Evolutionary conservation across 1,140 invertebrate genomes (phyloP).

Genomic region (Papilio helenus): DNA sequence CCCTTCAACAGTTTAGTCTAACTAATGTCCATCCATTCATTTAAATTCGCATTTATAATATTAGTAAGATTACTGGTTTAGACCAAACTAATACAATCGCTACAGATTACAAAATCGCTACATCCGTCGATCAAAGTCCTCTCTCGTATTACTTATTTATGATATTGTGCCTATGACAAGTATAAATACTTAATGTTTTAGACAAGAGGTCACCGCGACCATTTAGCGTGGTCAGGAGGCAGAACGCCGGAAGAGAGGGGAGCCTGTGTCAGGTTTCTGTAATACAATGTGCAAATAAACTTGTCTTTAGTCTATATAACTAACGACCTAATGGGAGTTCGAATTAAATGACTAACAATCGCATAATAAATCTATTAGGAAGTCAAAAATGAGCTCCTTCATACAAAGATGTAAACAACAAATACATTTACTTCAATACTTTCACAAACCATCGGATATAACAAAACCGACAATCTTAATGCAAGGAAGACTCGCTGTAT

Average conservation of each 20-base stretch:
- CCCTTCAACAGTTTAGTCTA: too few species aligned
- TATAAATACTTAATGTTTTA: not conserved
- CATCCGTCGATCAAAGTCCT: not conserved
- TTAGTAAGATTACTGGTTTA: too few species aligned
- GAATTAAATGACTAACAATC: not conserved
- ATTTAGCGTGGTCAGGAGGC: not conserved
- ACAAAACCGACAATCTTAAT: not conserved
- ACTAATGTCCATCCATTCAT: too few species aligned
- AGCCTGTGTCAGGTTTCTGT: not conserved
- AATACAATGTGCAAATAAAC: slow-evolving; percentile 29
- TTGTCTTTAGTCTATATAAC: not conserved
- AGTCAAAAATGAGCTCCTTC: too few species aligned
- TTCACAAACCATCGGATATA: not conserved
- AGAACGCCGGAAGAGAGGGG: not conserved
- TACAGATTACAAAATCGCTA: not conserved
- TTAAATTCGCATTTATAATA: too few species aligned
- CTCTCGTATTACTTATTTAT: too few species aligned
- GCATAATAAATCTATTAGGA: too few species aligned
- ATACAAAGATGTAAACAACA: too few species aligned
- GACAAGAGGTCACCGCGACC: slow-evolving; percentile 3
- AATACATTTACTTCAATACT: not conserved
- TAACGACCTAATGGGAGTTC: too few species aligned
- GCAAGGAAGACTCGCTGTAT: not conserved
- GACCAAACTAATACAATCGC: not conserved
- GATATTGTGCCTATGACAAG: not conserved